These are phyloP conservation scores for Rhyacophila evoluta DNA, from an alignment of 2,888 invertebrate genomes.

Conservation along the genomic window DNA sequence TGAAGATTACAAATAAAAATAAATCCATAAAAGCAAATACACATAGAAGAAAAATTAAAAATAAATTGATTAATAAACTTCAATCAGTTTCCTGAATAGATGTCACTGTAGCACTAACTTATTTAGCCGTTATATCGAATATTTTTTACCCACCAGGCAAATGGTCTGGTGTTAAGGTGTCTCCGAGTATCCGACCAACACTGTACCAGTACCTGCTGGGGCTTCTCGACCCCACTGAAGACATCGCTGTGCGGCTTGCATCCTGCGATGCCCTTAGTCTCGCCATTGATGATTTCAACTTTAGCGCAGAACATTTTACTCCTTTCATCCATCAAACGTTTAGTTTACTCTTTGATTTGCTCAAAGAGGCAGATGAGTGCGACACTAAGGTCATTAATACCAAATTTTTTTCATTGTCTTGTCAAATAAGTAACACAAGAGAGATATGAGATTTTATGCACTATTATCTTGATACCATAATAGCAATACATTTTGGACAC, in stretches of 20 bases:
- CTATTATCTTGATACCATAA: too few relatives aligned
- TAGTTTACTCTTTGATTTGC: constrained; percentile 81
- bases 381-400: constrained; percentile 81
- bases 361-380: constrained; percentile 90
- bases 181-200: constrained; percentile 80
- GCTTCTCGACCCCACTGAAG: constrained; percentile 80
- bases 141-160: constrained; percentile 61
- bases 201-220: constrained; percentile 84
- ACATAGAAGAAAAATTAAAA: too few relatives aligned
- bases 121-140: too few relatives aligned
- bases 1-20: too few relatives aligned
- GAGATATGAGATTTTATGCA: too few relatives aligned
- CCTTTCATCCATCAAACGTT: constrained; percentile 86
- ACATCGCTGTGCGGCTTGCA: constrained; percentile 89
- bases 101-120: too few relatives aligned
- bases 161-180: constrained; percentile 87
- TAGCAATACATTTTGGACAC: too few relatives aligned
- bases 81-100: too few relatives aligned
- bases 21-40: too few relatives aligned
- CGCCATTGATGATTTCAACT: constrained; percentile 93
- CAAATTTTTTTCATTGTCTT: too few relatives aligned
- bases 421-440: too few relatives aligned
- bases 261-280: constrained; percentile 87
- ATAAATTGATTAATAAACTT: too few relatives aligned
- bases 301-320: constrained; percentile 86